A percentile compares a stretch with the other conserved stretches of the same genome.
These are phyloP conservation scores for Carapus acus DNA, from an alignment of 2,797 vertebrate genomes.

Conservation along the genomic window DNA sequence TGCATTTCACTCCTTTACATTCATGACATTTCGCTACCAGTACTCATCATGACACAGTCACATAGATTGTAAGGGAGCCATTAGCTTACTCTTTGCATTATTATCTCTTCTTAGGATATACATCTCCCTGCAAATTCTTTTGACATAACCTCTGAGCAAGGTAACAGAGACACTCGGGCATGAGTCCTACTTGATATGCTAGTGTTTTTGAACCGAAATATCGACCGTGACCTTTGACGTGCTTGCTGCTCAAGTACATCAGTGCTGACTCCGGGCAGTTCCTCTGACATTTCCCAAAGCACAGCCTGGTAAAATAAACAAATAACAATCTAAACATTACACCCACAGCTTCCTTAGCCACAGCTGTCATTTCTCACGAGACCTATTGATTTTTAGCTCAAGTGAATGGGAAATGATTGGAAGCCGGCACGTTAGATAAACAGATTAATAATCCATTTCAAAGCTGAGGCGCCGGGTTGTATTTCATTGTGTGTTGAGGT, in stretches of 20 bases:
- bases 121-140: too few relatives aligned
- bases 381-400: constrained; percentile 53
- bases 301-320: not conserved
- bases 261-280: too few relatives aligned
- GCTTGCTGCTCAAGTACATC: not conserved
- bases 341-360: not conserved
- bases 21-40: too few relatives aligned
- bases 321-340: not conserved
- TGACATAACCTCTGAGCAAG: too few relatives aligned
- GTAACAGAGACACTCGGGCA: too few relatives aligned
- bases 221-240: not conserved
- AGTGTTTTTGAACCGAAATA: not conserved
- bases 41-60: too few relatives aligned
- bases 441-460: constrained; percentile 5
- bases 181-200: too few relatives aligned
- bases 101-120: too few relatives aligned
- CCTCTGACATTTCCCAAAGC: not conserved
- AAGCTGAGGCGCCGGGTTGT: not conserved
- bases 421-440: constrained; percentile 28
- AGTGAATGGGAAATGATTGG: constrained; percentile 42
- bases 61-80: too few relatives aligned
- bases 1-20: too few relatives aligned
- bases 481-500: not conserved
- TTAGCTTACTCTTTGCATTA: too few relatives aligned
- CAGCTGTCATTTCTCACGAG: constrained; percentile 20